Evolutionary conservation across 1,140 invertebrate species (phyloP).

Genomic region (Aphis gossypii): DNA sequence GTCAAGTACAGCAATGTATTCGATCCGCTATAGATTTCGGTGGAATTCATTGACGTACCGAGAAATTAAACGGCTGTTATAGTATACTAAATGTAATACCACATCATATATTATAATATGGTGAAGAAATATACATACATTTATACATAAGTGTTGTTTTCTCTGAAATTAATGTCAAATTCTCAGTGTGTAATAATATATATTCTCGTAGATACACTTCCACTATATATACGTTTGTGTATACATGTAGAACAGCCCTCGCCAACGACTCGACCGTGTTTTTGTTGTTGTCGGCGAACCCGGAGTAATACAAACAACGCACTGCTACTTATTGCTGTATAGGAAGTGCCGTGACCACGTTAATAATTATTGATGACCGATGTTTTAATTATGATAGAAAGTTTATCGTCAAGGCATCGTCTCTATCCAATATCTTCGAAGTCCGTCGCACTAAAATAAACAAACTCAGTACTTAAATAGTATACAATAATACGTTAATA

Average conservation of each 20-base stretch:
- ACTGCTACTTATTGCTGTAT: not conserved
- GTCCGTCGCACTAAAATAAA: not conserved
- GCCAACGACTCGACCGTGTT: not conserved
- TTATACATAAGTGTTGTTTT: not conserved
- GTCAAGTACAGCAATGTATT: no score
- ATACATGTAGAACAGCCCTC: not conserved
- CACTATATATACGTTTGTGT: not conserved
- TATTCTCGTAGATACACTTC: not conserved
- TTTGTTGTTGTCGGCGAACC: not conserved
- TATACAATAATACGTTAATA: not conserved
- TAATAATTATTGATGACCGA: slow-evolving; percentile 3
- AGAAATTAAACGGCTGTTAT: no score
- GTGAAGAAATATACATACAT: no score
- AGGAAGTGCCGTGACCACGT: not conserved
- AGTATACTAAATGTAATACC: no score
- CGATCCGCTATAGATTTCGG: no score
- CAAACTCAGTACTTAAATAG: not conserved
- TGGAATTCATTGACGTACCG: not conserved
- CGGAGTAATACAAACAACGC: not conserved
- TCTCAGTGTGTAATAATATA: not conserved
- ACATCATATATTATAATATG: no score
- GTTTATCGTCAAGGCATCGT: not conserved
- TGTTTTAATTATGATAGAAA: not conserved
- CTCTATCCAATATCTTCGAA: not conserved
- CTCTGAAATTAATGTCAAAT: not conserved